Evolutionary conservation across 2,797 vertebrate genomes (phyloP).

Genomic region (Pagetopsis macropterus): DNA sequence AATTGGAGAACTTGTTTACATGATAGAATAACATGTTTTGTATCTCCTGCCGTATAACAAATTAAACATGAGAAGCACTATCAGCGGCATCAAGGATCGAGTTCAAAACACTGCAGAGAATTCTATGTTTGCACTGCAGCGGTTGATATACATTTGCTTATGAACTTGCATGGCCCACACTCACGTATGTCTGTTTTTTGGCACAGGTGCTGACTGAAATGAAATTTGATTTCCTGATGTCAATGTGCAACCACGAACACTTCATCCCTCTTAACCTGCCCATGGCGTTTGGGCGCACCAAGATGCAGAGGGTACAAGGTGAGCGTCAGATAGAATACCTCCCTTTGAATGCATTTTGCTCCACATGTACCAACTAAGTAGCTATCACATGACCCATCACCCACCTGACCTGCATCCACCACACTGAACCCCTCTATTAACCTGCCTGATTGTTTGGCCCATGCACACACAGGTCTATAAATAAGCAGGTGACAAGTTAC

Average conservation of each 20-base stretch:
- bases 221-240: constrained; percentile 97
- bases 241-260: constrained; percentile 94
- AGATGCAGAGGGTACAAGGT: constrained; percentile 95
- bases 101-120: constrained; percentile 7
- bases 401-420: constrained; percentile 29
- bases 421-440: constrained; percentile 46
- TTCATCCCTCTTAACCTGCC: constrained; percentile 97
- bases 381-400: constrained; percentile 11
- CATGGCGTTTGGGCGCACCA: constrained; percentile 94
- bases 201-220: constrained; percentile 91
- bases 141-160: constrained; percentile 24
- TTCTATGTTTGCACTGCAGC: neutral
- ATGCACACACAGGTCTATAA: neutral
- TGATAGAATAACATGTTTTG: neutral
- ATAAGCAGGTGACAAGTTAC: neutral
- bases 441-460: constrained; percentile 35
- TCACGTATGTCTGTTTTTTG: neutral
- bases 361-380: constrained; percentile 19
- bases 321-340: constrained; percentile 20
- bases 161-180: rapidly evolving
- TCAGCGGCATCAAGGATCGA: too few species aligned
- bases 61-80: neutral
- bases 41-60: constrained; percentile 23
- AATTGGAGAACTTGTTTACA: too few species aligned
- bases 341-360: neutral